Conservation (phyloP, 2,113 vertebrate genomes). For the Perca schrenkii region DNA sequence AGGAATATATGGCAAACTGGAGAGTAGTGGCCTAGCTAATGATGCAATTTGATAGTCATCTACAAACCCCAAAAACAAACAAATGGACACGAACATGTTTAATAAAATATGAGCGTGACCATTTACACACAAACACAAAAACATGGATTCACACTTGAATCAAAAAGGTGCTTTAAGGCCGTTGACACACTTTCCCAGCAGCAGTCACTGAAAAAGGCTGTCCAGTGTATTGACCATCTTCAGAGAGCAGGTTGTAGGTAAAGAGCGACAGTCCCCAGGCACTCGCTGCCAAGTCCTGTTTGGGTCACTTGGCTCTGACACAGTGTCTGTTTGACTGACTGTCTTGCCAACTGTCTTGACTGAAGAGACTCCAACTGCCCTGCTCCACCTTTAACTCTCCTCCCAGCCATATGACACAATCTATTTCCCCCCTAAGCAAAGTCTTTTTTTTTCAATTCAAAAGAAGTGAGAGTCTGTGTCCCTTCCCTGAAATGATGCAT, state of each 20-base stretch:
- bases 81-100: slow-evolving; percentile 20
- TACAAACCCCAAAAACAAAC: slow-evolving; percentile 57
- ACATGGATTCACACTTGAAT: not conserved
- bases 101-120: slow-evolving; percentile 28
- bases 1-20: slow-evolving; percentile 59
- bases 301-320: slow-evolving; percentile 58
- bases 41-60: slow-evolving; percentile 67
- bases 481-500: not conserved
- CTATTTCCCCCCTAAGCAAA: not conserved
- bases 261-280: slow-evolving; percentile 41
- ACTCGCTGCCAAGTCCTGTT: slow-evolving; percentile 63
- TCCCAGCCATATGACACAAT: slow-evolving; percentile 44
- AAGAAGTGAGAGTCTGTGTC: not conserved
- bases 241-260: slow-evolving; percentile 29
- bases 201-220: slow-evolving; percentile 14
- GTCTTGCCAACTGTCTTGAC: slow-evolving; percentile 39
- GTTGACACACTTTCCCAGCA: not conserved
- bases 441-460: not conserved
- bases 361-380: slow-evolving; percentile 53
- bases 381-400: slow-evolving; percentile 41
- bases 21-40: slow-evolving; percentile 54
- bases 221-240: not conserved
- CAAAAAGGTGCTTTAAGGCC: not conserved
- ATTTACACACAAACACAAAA: slow-evolving; percentile 1
- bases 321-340: slow-evolving; percentile 35